These are phyloP conservation scores for Pachycephala philippinensis DNA, from an alignment of 2,113 vertebrate genomes.

Conservation along the genomic window DNA sequence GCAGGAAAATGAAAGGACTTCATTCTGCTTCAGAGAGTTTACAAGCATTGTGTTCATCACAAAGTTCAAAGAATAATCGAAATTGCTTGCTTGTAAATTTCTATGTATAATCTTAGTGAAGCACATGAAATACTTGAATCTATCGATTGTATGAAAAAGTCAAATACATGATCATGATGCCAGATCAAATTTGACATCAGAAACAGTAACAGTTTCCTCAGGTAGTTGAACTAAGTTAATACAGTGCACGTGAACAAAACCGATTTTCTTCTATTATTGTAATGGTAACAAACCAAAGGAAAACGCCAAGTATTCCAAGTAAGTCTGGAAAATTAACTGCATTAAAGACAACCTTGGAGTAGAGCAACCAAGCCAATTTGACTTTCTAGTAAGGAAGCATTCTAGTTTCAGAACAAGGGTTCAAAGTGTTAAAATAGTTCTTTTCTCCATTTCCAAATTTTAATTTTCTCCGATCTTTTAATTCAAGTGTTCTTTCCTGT, in stretches of 20 bases:
- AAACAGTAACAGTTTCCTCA: conserved; percentile 19
- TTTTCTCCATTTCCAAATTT: conserved; percentile 27
- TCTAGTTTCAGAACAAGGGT: not conserved
- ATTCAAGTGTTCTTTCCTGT: conserved; percentile 39
- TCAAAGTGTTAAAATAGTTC: conserved; percentile 19
- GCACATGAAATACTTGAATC: not conserved
- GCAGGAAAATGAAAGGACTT: conserved; percentile 56
- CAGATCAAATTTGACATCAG: not conserved
- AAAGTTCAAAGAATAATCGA: conserved; percentile 49
- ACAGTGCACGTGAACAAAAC: not conserved
- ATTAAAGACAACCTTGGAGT: conserved; percentile 22
- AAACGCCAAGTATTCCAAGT: not conserved
- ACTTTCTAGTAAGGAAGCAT: conserved; percentile 21
- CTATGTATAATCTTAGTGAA: not conserved
- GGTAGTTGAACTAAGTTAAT: conserved; percentile 29
- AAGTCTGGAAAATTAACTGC: conserved; percentile 42
- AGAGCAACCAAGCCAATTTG: not conserved
- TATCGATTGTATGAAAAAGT: not conserved
- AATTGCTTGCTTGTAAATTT: not conserved
- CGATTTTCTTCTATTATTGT: not conserved
- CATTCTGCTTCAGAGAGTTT: conserved; percentile 61
- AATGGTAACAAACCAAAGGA: not conserved
- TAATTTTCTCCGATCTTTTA: conserved; percentile 29
- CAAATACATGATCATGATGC: not conserved
- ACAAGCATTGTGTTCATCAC: not conserved